Evolutionary conservation across 2,797 vertebrate species (phyloP).

Genomic region (Psittacula echo): DNA sequence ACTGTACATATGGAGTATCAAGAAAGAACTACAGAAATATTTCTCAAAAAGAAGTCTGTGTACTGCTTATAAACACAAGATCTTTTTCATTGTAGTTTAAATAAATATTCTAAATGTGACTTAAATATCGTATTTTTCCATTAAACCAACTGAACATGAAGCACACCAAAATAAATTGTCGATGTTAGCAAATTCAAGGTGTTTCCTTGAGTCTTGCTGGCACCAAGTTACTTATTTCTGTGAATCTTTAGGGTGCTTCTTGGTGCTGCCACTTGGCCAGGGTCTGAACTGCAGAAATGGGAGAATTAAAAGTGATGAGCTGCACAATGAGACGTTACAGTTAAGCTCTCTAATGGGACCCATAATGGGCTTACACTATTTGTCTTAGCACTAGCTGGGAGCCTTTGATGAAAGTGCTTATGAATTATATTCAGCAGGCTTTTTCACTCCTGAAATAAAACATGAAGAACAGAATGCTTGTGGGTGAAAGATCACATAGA

Average conservation of each 20-base stretch:
- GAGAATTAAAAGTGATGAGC: not conserved
- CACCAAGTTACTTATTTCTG: not conserved
- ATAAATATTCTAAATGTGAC: not conserved
- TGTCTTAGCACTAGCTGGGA: not conserved
- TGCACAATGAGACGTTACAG: not conserved
- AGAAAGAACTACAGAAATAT: not conserved
- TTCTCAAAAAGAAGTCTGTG: not conserved
- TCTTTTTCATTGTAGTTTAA: not conserved
- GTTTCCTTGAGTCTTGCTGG: not conserved
- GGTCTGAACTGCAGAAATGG: not conserved
- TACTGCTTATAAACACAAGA: not conserved
- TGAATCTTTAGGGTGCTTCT: not conserved
- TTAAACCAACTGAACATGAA: not conserved
- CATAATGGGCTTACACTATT: not conserved
- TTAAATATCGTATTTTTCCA: not conserved
- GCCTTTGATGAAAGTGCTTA: not conserved
- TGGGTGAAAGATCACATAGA: not conserved
- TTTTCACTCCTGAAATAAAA: not conserved
- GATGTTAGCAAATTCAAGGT: not conserved
- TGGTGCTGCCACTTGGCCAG: not conserved
- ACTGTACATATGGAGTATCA: constrained; percentile 7
- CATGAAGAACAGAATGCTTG: not conserved
- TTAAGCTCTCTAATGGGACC: not conserved
- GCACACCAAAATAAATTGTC: not conserved
- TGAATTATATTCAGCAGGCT: not conserved